A percentile compares a stretch with the other conserved stretches of the same genome.
phyloP scores from a whole-genome alignment of 2,888 invertebrate species.

The Carabus problematicus region DNA sequence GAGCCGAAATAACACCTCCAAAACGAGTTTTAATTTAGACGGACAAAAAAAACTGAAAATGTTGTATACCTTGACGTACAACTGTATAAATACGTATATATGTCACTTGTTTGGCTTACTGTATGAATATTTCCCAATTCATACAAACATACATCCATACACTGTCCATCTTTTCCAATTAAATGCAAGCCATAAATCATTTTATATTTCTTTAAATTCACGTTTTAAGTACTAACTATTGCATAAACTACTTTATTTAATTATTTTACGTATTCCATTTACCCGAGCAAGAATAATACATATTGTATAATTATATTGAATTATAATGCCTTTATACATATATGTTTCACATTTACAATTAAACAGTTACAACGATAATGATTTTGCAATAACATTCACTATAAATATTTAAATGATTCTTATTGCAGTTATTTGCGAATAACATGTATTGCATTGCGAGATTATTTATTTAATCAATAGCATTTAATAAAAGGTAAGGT shows the following conservation, averaged over 20 bases:
- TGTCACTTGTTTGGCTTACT: neutral
- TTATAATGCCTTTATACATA: no score
- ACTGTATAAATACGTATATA: conserved; percentile 6
- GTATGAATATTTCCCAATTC: no score
- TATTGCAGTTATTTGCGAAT: neutral
- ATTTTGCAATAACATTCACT: neutral
- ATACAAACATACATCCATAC: neutral
- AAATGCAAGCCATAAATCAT: no score
- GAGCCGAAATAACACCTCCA: conserved; percentile 36
- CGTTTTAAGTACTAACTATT: neutral
- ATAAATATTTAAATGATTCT: neutral
- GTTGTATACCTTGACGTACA: conserved; percentile 12
- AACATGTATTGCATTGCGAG: neutral
- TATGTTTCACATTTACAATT: no score
- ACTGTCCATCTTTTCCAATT: no score
- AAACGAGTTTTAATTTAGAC: conserved; percentile 31
- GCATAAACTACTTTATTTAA: neutral
- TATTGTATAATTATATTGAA: no score
- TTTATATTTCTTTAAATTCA: no score
- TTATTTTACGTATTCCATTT: no score
- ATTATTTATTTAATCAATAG: conserved; percentile 15
- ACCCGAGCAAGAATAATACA: no score
- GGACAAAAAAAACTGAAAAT: conserved; percentile 17
- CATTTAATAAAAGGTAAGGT: conserved; percentile 16
- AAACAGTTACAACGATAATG: neutral